phyloP scores from a whole-genome alignment of 2,113 vertebrate genomes.

The Chauna torquata region DNA sequence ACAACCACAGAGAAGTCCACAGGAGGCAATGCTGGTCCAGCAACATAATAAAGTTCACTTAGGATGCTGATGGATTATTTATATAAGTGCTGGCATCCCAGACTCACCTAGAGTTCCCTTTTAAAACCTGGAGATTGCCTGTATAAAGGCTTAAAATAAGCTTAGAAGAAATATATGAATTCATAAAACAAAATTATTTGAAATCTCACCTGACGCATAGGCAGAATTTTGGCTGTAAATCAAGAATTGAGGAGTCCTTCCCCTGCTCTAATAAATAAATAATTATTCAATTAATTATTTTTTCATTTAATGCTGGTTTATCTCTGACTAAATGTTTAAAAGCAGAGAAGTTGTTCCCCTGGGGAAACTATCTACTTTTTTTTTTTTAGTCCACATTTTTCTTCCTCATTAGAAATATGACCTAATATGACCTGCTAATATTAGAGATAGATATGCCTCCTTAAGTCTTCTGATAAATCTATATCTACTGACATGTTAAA shows the following conservation, averaged over 20 bases:
- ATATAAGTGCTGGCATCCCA: background rate
- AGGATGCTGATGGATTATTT: background rate
- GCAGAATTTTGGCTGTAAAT: background rate
- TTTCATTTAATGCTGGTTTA: background rate
- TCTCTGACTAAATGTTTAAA: background rate
- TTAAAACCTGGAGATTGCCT: background rate
- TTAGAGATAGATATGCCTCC: too few species aligned
- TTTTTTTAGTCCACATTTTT: background rate
- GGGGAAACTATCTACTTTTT: background rate
- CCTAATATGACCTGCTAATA: too few species aligned
- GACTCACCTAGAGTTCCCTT: background rate
- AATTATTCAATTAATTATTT: background rate
- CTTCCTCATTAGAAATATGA: background rate
- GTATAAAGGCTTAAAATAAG: background rate
- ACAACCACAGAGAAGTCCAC: background rate
- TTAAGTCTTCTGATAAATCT: background rate
- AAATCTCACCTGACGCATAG: background rate
- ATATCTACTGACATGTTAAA: too few species aligned
- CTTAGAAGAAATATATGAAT: background rate
- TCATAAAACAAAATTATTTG: background rate
- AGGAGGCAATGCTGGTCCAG: background rate
- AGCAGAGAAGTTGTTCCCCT: background rate
- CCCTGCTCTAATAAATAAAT: background rate
- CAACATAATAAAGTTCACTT: background rate
- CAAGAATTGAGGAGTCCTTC: background rate